Percentiles rank a stretch among this genome's conserved stretches.
phyloP scores from a whole-genome alignment of 2,113 vertebrate genomes.

The Syngnathoides biaculeatus region DNA sequence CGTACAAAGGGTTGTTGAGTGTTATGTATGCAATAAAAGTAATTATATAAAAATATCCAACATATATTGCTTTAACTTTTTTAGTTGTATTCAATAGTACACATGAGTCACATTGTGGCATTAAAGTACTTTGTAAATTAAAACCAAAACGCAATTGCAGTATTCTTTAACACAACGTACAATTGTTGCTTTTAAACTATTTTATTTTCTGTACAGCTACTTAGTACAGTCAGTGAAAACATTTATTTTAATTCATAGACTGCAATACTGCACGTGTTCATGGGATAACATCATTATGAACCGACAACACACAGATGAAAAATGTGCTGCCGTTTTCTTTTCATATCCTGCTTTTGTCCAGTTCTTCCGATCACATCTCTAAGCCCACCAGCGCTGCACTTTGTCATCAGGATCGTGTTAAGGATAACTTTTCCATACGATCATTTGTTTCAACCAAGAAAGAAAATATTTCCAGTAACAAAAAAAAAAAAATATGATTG shows the following conservation, averaged over 20 bases:
- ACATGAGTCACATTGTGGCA: background rate
- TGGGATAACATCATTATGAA: constrained; percentile 12
- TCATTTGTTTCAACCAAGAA: constrained; percentile 6
- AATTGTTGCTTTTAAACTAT: constrained; percentile 4
- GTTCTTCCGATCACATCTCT: background rate
- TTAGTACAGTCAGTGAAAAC: constrained; percentile 3
- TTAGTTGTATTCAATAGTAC: background rate
- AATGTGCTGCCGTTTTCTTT: background rate
- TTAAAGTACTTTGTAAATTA: background rate
- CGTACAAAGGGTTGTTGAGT: background rate
- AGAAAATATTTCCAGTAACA: constrained; percentile 12
- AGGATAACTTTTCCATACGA: background rate
- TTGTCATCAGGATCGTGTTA: constrained; percentile 1
- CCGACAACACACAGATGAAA: constrained; percentile 7
- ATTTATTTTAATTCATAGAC: constrained; percentile 2
- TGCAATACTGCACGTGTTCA: constrained; percentile 17
- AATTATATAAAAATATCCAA: too few species aligned
- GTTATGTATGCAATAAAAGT: background rate
- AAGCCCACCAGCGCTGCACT: constrained; percentile 6
- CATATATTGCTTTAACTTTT: background rate
- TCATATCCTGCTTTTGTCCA: background rate
- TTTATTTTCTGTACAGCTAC: constrained; percentile 5
- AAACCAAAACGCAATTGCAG: background rate
- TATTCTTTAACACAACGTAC: background rate
- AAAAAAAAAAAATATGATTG: constrained; percentile 17